Conservation (phyloP, 2,888 invertebrate genomes). For the Dryocosmus kuriphilus region DNA sequence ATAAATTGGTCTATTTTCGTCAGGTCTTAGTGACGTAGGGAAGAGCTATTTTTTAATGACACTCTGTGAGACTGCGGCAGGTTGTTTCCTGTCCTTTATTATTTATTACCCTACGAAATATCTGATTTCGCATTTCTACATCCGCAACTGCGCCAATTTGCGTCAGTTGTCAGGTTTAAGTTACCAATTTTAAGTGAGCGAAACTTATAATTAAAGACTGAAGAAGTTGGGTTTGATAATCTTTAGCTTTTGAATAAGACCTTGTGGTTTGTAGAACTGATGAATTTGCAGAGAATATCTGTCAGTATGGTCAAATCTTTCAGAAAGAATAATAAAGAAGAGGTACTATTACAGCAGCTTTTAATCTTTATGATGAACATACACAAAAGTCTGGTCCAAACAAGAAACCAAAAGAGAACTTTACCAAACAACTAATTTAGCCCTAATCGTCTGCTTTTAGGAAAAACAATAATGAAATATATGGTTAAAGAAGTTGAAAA, state of each 20-base stretch:
- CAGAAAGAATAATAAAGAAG: too few relatives aligned
- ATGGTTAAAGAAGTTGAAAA: too few relatives aligned
- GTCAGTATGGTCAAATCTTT: too few relatives aligned
- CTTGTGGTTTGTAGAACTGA: background rate
- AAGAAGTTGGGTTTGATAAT: background rate
- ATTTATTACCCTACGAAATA: slow-evolving; percentile 10
- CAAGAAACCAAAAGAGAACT: background rate
- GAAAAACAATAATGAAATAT: too few relatives aligned
- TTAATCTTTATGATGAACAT: background rate
- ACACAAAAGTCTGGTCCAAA: background rate
- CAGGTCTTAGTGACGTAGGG: slow-evolving; percentile 19
- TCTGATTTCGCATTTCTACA: slow-evolving; percentile 6
- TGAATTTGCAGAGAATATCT: too few relatives aligned
- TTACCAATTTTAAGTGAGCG: background rate
- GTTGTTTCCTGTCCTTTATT: slow-evolving; percentile 23
- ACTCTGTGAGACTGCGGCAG: slow-evolving; percentile 20
- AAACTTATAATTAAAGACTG: background rate
- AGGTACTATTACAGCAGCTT: background rate
- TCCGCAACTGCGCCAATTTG: background rate
- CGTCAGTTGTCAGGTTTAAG: background rate
- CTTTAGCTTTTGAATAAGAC: background rate
- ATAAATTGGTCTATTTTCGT: slow-evolving; percentile 36
- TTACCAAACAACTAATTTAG: background rate
- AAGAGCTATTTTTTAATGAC: slow-evolving; percentile 37
- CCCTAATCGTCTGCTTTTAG: background rate